These are phyloP conservation scores for Gavia stellata DNA, from an alignment of 2,113 vertebrate genomes.

Conservation along the genomic window DNA sequence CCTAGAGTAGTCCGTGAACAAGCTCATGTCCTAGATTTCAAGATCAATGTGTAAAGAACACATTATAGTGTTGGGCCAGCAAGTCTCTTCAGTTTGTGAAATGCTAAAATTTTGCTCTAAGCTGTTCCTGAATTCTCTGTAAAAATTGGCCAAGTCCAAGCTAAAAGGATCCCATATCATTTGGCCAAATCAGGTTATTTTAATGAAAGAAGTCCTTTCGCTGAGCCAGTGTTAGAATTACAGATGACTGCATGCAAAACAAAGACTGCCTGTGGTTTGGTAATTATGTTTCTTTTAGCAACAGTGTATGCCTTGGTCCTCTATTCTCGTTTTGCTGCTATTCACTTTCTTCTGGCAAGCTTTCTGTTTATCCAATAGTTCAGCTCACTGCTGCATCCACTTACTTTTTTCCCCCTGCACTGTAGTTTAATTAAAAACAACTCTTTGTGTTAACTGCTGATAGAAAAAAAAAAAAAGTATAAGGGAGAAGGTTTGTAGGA, in stretches of 20 bases:
- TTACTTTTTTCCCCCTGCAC: not conserved
- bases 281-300: not conserved
- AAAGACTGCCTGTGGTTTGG: not conserved
- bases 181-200: not conserved
- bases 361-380: not conserved
- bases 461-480: not conserved
- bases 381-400: not conserved
- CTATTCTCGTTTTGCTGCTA: not conserved
- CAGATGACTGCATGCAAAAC: not conserved
- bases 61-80: not conserved
- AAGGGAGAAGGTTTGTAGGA: not conserved
- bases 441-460: not conserved
- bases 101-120: not conserved
- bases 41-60: not conserved
- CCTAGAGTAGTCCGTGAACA: not conserved
- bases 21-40: not conserved
- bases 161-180: not conserved
- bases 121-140: slow-evolving; percentile 6
- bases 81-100: not conserved
- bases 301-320: not conserved
- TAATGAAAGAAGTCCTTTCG: not conserved
- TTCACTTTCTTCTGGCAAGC: not conserved
- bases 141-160: not conserved
- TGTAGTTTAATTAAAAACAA: slow-evolving; percentile 18
- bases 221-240: not conserved